A percentile compares a stretch with the other conserved stretches of the same genome.
Conservation (phyloP, 1,140 invertebrate genomes). For the Acromyrmex heyeri region DNA sequence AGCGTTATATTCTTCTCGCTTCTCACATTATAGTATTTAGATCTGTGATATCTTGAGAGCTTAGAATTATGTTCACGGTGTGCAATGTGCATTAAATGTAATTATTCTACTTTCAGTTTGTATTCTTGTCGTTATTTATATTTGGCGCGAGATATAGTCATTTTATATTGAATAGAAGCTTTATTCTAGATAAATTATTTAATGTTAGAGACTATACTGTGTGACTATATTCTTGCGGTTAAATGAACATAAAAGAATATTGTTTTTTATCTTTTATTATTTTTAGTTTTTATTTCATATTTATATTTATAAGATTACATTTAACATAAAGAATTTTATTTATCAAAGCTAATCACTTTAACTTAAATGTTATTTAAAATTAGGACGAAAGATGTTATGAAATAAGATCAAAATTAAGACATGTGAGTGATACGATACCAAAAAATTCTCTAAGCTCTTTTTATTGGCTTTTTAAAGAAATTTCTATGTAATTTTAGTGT, state of each 20-base stretch:
- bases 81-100: slow-evolving; percentile 24
- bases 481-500: slow-evolving; percentile 10
- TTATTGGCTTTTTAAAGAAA: neutral
- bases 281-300: neutral
- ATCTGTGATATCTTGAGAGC: slow-evolving; percentile 37
- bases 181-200: neutral
- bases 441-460: slow-evolving; percentile 21
- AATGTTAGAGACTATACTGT: neutral
- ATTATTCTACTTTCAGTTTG: slow-evolving; percentile 24
- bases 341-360: slow-evolving; percentile 8
- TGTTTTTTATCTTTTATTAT: neutral
- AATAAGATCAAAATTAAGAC: neutral
- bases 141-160: neutral
- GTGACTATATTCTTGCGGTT: neutral
- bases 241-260: neutral
- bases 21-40: slow-evolving; percentile 29
- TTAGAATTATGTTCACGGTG: neutral
- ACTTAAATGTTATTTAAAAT: slow-evolving; percentile 6
- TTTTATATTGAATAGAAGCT: neutral
- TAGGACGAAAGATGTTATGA: neutral
- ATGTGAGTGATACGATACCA: neutral
- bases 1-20: slow-evolving; percentile 27
- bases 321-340: neutral
- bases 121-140: neutral
- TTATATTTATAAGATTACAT: neutral